Evolutionary conservation across 2,888 invertebrate species (phyloP), one percentile per base, ranked within the genome.

Genomic region (Andrena chrysosceles): DNA sequence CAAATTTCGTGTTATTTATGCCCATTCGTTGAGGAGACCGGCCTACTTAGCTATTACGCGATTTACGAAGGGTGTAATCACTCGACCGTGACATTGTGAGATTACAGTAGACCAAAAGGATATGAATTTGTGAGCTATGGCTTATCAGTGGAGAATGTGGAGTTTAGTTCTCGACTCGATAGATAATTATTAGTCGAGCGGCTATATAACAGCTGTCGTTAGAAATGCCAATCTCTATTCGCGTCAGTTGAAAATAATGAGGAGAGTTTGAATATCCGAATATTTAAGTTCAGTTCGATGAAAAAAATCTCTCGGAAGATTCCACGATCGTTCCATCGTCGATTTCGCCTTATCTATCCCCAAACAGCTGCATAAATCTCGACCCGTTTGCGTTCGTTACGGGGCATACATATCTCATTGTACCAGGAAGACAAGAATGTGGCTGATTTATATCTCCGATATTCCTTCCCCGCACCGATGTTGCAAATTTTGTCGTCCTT

Each of bases 41-140:
- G 23, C 49, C 49, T 31, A 66, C 42, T 62, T 63, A 54, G 69
- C 78, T 73, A 66, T 62, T 64, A 69, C 68, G 68, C 76, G 60
- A 84, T 63, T 84, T 62, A 73, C 62, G 35, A 60, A 72, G 69
- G 83, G 69, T 52, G 72, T 62, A 81, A 76, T 72, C 62, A 26
- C 10, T 56, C 56, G 23, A 13, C 56, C 56, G 56, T 20, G 23
- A 56, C 56, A 23, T 23, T 10, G 23, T 0, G 26, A 23, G 56
- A 62, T 63, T 63, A 54, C 49, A 35, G 67, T 68, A 31, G 67
- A 33, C 48, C 29, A 35, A 52, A 56, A 29, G 63, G 74, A 75
- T 56, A 68, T 33, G 62, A 33, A 71, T 69, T 48, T 42, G 7
- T 35, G 54, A 52, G 68, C 75, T 82, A 77, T 2, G 54, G 26